phyloP scores from a whole-genome alignment of 1,140 invertebrate genomes.

The Nylanderia fulva region DNA sequence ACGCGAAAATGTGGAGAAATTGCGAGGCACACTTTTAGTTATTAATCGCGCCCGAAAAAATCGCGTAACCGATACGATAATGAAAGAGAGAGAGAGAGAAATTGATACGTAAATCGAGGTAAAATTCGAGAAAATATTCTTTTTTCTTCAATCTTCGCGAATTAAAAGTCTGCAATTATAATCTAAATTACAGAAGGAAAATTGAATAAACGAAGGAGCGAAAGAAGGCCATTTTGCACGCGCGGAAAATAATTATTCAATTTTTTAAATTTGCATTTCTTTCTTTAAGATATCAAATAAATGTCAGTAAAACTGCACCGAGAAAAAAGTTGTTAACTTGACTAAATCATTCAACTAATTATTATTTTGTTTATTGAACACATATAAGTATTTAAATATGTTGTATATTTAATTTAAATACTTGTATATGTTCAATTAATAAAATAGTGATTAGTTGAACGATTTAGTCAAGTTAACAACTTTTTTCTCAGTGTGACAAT shows the following conservation, averaged over 20 bases:
- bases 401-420: too few species aligned
- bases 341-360: too few species aligned
- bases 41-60: not conserved
- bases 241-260: not conserved
- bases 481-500: too few species aligned
- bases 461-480: too few species aligned
- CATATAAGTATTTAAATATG: too few species aligned
- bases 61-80: not conserved
- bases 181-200: not conserved
- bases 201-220: not conserved
- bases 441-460: too few species aligned
- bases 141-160: not conserved
- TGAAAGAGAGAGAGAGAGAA: not conserved
- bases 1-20: constrained; percentile 12
- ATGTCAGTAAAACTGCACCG: not conserved
- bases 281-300: not conserved
- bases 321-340: too few species aligned
- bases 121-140: not conserved
- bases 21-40: not conserved
- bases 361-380: too few species aligned
- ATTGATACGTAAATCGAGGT: not conserved
- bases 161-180: not conserved
- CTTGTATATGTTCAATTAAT: too few species aligned
- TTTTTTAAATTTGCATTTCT: not conserved
- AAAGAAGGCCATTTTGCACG: not conserved